Evolutionary conservation across 1,140 invertebrate genomes (phyloP), one percentile per base, ranked within the genome.

Genomic region (Leptinotarsa defecta): DNA sequence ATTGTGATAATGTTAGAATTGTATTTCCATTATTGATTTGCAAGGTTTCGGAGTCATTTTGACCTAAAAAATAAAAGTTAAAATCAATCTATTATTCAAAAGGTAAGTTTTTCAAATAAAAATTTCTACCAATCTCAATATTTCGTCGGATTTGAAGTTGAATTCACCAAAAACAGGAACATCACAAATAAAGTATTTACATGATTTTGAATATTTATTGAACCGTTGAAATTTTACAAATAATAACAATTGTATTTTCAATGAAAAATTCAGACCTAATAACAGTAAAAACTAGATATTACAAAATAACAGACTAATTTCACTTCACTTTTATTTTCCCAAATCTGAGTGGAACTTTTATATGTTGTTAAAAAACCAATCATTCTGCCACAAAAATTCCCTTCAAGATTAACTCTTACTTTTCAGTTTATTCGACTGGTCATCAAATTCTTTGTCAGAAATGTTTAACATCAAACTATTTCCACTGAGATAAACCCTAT

Each of bases 401-500:
- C 15, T 57, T 57, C 52, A 57, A 19, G 52, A 57, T 71, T 48
- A 71, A 74, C 91, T 91, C 91, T 94, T 94, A 91, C 92, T 93
- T 90, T 93, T 94, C 81, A 94, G 87, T 88, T 94, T 95, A 80
- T 95, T 91, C 76, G 93, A 92, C 73, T 92, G 88, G 80, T 95
- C 94, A 84, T 99, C 97, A 86, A 98, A 99, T 76, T 93, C 90
- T 68, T 94, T 92, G 85, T 99, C 97, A 85, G 94, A 95, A 83
- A 99, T 93, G 85, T 99, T 99, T 84, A 99, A 88, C 97, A 99
- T 98, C 74, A 99, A 89, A 82, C 93, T 94, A 83, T 93, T 94
- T 64, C 96, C 94, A 84, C 93, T 95, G 65, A 99, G 90, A 87
- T 96, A 99, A 4, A 99, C 95, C 86, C 94, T 91, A 86, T 99